Conservation (phyloP, 1,140 invertebrate genomes). For the Oncopeltus fasciatus region DNA sequence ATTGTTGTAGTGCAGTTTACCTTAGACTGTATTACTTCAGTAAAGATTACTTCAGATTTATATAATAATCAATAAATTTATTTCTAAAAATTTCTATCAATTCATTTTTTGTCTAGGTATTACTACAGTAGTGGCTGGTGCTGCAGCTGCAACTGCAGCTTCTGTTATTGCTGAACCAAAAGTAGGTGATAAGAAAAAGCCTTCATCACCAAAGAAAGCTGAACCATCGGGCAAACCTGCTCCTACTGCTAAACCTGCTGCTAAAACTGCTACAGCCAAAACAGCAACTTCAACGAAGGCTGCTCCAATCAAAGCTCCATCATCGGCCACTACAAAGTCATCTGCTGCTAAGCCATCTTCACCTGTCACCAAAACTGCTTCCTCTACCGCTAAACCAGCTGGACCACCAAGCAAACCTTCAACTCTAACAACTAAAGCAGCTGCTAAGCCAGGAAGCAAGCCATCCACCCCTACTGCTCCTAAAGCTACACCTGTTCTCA, state of each 20-base stretch:
- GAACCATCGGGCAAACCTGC: slow-evolving; percentile 1
- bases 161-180: slow-evolving; percentile 9
- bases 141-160: slow-evolving; percentile 15
- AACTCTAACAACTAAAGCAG: slow-evolving; percentile 10
- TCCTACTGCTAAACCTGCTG: slow-evolving; percentile 2
- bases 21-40: no score
- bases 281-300: neutral
- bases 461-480: slow-evolving; percentile 11
- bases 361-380: slow-evolving; percentile 8
- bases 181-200: slow-evolving; percentile 13
- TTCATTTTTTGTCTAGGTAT: no score
- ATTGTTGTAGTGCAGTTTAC: no score
- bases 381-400: neutral
- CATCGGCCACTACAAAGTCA: neutral
- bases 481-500: slow-evolving; percentile 5
- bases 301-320: neutral
- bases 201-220: slow-evolving; percentile 11
- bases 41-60: no score
- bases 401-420: slow-evolving; percentile 6
- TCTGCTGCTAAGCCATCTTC: slow-evolving; percentile 2
- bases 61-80: no score
- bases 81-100: no score
- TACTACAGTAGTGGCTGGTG: slow-evolving; percentile 15
- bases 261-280: neutral
- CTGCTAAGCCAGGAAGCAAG: slow-evolving; percentile 6